phyloP scores from a whole-genome alignment of 1,140 invertebrate species.

The Drosophila grimshawi region DNA sequence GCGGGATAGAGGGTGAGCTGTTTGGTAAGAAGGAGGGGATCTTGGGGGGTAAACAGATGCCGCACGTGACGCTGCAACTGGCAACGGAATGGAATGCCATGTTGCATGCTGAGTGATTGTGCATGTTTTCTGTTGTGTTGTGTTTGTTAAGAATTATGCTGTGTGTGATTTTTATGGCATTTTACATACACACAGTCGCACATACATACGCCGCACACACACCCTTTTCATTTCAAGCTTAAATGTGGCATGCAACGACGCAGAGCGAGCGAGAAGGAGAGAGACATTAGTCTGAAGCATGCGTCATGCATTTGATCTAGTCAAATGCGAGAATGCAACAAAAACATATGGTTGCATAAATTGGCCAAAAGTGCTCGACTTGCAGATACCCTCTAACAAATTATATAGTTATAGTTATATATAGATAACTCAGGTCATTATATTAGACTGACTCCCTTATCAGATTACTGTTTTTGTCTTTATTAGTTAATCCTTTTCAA shows the following conservation, averaged over 20 bases:
- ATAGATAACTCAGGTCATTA: neutral
- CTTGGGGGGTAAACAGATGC: constrained; percentile 8
- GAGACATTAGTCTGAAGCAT: neutral
- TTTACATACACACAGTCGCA: constrained; percentile 41
- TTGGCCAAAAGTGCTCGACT: neutral
- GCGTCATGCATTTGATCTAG: constrained; percentile 26
- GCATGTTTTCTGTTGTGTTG: constrained; percentile 46
- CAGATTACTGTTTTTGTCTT: too few species aligned
- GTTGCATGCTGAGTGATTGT: constrained; percentile 59
- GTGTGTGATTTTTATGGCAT: constrained; percentile 60
- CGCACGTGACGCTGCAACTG: constrained; percentile 66
- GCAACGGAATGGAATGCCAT: constrained; percentile 50
- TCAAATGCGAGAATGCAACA: constrained; percentile 8
- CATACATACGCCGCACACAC: constrained; percentile 4
- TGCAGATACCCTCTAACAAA: constrained; percentile 3
- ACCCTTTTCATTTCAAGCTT: constrained; percentile 47
- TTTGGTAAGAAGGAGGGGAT: neutral
- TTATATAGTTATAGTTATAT: neutral
- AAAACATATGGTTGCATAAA: neutral
- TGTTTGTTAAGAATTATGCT: constrained; percentile 44
- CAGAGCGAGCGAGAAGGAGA: neutral
- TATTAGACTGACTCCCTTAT: too few species aligned
- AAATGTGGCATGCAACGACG: constrained; percentile 38
- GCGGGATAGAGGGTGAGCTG: constrained; percentile 20
- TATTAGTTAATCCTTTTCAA: too few species aligned